Conservation (phyloP, 2,113 vertebrate species). For the Misgurnus anguillicaudatus region DNA sequence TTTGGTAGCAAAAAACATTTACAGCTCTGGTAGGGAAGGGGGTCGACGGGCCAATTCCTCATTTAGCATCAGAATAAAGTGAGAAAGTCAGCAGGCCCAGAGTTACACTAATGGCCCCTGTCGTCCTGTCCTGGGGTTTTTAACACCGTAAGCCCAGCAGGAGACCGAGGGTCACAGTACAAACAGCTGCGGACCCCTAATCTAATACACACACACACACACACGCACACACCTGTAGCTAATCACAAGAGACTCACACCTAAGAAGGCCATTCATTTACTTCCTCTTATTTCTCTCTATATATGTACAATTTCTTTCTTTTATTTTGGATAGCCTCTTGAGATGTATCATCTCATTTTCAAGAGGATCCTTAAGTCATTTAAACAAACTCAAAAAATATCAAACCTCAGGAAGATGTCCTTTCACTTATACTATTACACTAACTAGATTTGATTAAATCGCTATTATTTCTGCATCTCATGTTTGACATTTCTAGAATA, state of each 20-base stretch:
- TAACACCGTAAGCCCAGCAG: constrained; percentile 43
- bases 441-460: too few relatives aligned
- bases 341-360: too few relatives aligned
- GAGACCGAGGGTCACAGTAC: constrained; percentile 32
- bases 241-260: constrained; percentile 52
- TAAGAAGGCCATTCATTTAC: neutral
- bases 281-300: too few relatives aligned
- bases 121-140: constrained; percentile 34
- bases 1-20: constrained; percentile 41
- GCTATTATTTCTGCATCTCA: too few relatives aligned
- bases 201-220: too few relatives aligned
- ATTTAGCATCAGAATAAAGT: constrained; percentile 47
- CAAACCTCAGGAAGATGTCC: too few relatives aligned
- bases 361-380: too few relatives aligned
- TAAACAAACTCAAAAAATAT: too few relatives aligned
- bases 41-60: neutral
- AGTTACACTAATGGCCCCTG: constrained; percentile 44
- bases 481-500: too few relatives aligned
- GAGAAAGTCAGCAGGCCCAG: neutral
- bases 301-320: too few relatives aligned
- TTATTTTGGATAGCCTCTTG: too few relatives aligned
- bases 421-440: too few relatives aligned
- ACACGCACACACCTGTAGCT: constrained; percentile 50
- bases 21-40: constrained; percentile 28
- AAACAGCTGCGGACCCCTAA: neutral